Base-by-base conservation (phyloP, 2,797 vertebrate genomes). In the Notoglanidium macrostoma region DNA sequence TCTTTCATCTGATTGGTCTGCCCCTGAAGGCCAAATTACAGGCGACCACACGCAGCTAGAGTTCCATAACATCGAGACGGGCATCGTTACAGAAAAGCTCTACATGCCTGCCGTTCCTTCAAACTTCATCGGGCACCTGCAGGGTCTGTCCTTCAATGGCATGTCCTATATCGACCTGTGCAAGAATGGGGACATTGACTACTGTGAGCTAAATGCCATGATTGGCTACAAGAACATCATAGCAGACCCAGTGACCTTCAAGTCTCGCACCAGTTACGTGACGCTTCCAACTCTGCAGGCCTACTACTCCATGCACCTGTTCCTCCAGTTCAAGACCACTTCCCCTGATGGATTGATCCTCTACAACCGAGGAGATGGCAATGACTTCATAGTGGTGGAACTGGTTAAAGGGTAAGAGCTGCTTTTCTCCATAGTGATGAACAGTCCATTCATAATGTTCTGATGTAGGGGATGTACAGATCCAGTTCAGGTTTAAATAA, bases 291-390 rank as follows among this genome's bases (percentile, higher is more conserved):
- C 98, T 0, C 93, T 99, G 90, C 98, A 99, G 95, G 98, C 98
- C 79, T 99, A 99, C 92, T 98, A 98, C 90, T 98, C 98, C 94
- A 99, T 99, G 98, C 98, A 99, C 94, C 98, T 99, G 91, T 99
- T 99, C 95, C 97, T 99, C 96, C 98, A 99, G 95, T 99, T 99
- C 96, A 99, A 99, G 96, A 99, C 98, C 5, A 99, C 98, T 29
- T 99, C 98, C 1, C 95, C 98, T 61, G 98, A 99, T 88, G 98
- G 98, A 90, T 95, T 99, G 76, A 96, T 99, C 91, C 96, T 99
- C 14, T 99, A 96, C 95, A 99, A 99, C 94, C 96, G 98, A 85
- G 98, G 98, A 32, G 98, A 99, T 91, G 98, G 98, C 91, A 99
- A 98, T 91, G 98, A 99, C 95, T 99, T 99, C 92, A 99, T 99